Base-by-base conservation (phyloP, 2,113 vertebrate genomes). In the Fulmarus glacialis region DNA sequence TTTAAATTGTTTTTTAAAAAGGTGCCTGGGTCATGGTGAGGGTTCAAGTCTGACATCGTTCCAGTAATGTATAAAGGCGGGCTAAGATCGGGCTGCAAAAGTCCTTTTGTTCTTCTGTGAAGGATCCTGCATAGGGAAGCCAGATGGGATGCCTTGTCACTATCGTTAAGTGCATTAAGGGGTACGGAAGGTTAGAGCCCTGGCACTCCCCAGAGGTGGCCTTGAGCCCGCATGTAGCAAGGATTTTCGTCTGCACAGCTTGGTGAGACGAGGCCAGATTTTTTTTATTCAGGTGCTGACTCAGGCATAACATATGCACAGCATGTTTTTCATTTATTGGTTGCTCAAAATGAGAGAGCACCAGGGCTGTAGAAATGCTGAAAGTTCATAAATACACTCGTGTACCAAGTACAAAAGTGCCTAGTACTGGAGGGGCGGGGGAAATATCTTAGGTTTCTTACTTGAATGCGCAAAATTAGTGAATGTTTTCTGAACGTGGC, bases 121-220 rank as follows among this genome's bases (percentile, higher is more conserved):
- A 59, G 29, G 29, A 52, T 5, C 22, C 40, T 78, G 60, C 0
- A 0, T 60, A 15, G 60, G 0, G 1, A 36, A 34, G 14, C 42
- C 38, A n/a, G 48, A 48, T 18, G 23, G 10, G 43, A 23, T 56
- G 18, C 32, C 10, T 29, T 12, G 21, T 21, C 38, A 14, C 40
- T 66, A 3, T 32, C 0, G 0, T 40, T 13, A 1, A 2, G 16
- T 32, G 17, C 56, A 50, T 40, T 9, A 21, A 48, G 64, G 26
- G 26, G 3, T 62, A 4, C 0, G 4, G 36, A 45, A 45, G 6
- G n/a, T 48, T 58, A 23, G 36, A 79, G 66, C 16, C 30, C 50
- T 53, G 36, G 27, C 11, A 32, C 9, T 48, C 12, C 23, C 20
- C 42, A 58, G 34, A 27, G 14, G 36, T 17, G 71, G 18, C 47